phyloP scores from a whole-genome alignment of 2,113 vertebrate species.

The Chaetorhynchus papuensis region DNA sequence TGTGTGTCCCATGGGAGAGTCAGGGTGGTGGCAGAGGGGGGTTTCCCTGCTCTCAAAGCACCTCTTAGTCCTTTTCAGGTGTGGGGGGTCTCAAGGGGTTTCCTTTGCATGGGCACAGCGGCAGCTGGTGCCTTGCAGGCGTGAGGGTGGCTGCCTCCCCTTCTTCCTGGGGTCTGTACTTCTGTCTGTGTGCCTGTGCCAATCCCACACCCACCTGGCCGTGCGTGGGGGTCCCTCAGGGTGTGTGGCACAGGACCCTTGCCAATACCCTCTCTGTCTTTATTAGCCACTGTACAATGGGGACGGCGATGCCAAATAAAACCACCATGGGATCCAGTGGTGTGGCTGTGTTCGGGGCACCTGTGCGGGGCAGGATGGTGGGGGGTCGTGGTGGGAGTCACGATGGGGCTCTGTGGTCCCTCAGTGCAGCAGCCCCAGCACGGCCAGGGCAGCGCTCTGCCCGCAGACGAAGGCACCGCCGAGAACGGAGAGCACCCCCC shows the following conservation, averaged over 20 bases:
- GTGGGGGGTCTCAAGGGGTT: not conserved
- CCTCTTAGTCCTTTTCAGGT: not conserved
- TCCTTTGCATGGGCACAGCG: not conserved
- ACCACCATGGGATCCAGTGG: not conserved
- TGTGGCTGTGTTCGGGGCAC: not conserved
- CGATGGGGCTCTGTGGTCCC: not conserved
- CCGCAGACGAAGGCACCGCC: conserved; percentile 89
- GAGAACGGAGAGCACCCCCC: conserved; percentile 83
- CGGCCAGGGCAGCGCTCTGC: conserved; percentile 85
- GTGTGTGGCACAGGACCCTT: not conserved
- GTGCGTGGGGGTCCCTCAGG: not conserved
- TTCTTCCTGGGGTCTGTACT: not conserved
- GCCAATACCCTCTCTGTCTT: not conserved
- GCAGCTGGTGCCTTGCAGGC: not conserved
- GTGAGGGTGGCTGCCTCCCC: not conserved
- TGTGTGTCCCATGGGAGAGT: not conserved
- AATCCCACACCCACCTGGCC: not conserved
- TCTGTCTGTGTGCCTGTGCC: not conserved
- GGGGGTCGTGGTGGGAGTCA: not conserved
- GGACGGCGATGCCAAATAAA: conserved; percentile 35
- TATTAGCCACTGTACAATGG: not conserved
- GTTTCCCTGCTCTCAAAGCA: not conserved
- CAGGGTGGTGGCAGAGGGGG: not conserved
- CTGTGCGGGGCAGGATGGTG: accelerated
- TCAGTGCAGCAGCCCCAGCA: conserved; percentile 75